These are phyloP conservation scores for Limenitis camilla DNA, from an alignment of 2,888 invertebrate species.

Conservation along the genomic window DNA sequence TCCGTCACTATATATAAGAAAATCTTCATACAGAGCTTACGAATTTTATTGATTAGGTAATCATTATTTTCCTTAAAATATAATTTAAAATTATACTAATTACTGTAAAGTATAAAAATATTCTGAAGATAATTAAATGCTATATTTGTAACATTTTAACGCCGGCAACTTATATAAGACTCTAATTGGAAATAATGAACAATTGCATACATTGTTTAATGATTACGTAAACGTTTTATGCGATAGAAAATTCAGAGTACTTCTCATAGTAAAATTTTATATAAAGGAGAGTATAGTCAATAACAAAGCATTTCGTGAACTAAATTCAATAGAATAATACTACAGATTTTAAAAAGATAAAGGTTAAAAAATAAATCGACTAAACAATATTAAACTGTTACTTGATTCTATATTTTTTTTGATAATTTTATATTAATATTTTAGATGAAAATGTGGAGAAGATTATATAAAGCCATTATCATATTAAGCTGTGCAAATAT, in stretches of 20 bases:
- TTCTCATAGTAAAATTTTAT: constrained; percentile 6
- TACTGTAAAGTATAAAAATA: too few relatives aligned
- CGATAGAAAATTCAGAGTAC: not conserved
- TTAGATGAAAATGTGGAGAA: constrained; percentile 37
- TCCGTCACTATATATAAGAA: not conserved
- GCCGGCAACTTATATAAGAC: constrained; percentile 6
- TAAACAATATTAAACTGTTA: not conserved
- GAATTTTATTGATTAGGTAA: too few relatives aligned
- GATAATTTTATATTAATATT: constrained; percentile 10
- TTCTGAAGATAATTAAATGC: too few relatives aligned
- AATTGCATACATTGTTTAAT: constrained; percentile 17
- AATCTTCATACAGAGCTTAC: not conserved
- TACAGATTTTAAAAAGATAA: not conserved
- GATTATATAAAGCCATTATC: constrained; percentile 21
- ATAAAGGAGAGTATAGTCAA: constrained; percentile 1
- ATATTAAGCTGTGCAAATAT: constrained; percentile 25
- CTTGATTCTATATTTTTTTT: not conserved
- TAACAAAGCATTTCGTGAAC: not conserved
- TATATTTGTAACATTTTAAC: not conserved
- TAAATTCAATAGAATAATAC: not conserved
- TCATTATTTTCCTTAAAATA: too few relatives aligned
- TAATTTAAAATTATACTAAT: too few relatives aligned
- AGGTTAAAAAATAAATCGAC: not conserved
- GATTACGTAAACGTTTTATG: not conserved
- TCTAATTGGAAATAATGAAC: constrained; percentile 2